Conservation (phyloP, 2,888 invertebrate genomes). For the Folsomia manolachei region DNA sequence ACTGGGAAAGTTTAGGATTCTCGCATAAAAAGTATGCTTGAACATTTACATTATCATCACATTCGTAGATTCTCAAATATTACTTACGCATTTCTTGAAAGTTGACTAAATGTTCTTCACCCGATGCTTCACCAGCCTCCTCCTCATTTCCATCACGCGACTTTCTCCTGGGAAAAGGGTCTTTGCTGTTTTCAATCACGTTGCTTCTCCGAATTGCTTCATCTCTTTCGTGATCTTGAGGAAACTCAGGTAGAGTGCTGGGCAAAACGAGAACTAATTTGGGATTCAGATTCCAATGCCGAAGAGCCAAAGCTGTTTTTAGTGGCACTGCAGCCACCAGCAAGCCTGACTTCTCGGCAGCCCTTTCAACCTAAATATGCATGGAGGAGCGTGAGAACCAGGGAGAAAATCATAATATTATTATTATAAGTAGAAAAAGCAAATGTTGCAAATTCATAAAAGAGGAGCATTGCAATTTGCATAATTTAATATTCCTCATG, state of each 20-base stretch:
- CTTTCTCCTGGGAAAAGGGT: not conserved
- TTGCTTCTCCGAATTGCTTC: not conserved
- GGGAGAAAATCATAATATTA: too few relatives aligned
- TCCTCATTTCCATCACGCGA: not conserved
- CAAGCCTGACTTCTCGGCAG: constrained; percentile 27
- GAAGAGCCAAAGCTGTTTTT: constrained; percentile 27
- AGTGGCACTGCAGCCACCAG: constrained; percentile 36
- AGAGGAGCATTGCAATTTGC: not conserved
- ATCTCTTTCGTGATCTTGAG: not conserved
- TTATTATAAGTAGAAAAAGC: not conserved
- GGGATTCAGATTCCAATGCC: constrained; percentile 25
- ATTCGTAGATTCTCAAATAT: too few relatives aligned
- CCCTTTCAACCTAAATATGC: constrained; percentile 15
- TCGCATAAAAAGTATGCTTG: too few relatives aligned
- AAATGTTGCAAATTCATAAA: not conserved
- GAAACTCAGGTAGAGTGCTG: constrained; percentile 7
- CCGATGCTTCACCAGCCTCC: not conserved
- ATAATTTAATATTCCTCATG: not conserved
- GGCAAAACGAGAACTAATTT: constrained; percentile 28
- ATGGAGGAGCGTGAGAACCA: too few relatives aligned
- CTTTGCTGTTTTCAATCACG: too few relatives aligned
- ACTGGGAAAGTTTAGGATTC: too few relatives aligned
- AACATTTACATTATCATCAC: too few relatives aligned
- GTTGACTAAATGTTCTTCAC: constrained; percentile 11
- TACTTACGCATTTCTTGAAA: constrained; percentile 9